A percentile compares a stretch with the other conserved stretches of the same genome.
Conservation (phyloP, 2,113 vertebrate species). For the Sylvia atricapilla region DNA sequence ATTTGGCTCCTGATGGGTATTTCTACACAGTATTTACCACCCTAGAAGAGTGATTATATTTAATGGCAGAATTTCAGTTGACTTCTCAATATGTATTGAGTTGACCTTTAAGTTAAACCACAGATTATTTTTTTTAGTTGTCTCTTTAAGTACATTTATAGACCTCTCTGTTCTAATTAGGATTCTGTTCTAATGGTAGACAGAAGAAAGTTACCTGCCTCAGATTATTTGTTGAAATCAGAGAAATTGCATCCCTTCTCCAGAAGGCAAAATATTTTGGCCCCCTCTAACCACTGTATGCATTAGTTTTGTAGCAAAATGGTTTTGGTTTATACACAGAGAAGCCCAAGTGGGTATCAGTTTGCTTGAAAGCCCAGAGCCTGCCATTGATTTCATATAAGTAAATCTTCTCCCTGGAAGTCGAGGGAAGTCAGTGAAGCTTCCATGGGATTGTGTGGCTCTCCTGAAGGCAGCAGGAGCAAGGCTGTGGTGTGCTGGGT, state of each 20-base stretch:
- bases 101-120: slow-evolving; percentile 65
- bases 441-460: not conserved
- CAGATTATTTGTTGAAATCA: slow-evolving; percentile 31
- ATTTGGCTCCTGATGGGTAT: slow-evolving; percentile 14
- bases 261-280: slow-evolving; percentile 41
- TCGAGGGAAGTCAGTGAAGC: not conserved
- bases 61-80: slow-evolving; percentile 61
- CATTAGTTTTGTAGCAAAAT: not conserved
- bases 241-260: not conserved
- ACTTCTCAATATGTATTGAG: slow-evolving; percentile 62
- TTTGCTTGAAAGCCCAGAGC: slow-evolving; percentile 27
- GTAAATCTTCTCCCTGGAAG: slow-evolving; percentile 10
- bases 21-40: slow-evolving; percentile 37
- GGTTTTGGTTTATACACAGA: slow-evolving; percentile 30
- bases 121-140: slow-evolving; percentile 61
- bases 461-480: not conserved
- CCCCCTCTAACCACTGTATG: not conserved
- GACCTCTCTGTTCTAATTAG: slow-evolving; percentile 51
- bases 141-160: slow-evolving; percentile 55
- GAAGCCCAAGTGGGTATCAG: slow-evolving; percentile 15
- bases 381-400: slow-evolving; percentile 37
- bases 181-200: not conserved
- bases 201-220: not conserved
- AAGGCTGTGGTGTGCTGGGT: not conserved
- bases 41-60: slow-evolving; percentile 47